Evolutionary conservation across 2,797 vertebrate species (phyloP), one percentile per base, ranked within the genome.

Genomic region (Halcyon chelicuti): DNA sequence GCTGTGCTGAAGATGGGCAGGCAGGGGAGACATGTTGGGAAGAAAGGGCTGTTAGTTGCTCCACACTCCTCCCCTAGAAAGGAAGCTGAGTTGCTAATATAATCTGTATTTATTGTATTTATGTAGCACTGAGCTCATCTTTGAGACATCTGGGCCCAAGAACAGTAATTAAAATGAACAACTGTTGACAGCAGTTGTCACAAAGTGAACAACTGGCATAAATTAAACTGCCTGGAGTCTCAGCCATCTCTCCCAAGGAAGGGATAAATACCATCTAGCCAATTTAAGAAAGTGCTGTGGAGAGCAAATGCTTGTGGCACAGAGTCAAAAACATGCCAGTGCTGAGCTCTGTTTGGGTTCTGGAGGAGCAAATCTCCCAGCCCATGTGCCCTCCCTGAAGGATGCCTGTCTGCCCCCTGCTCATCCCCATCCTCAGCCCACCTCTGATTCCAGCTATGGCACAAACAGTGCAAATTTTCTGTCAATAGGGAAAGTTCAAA

Each of bases 161-260:
- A 95, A 76, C 57, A 70, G 95, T 94, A 96, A 97, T 97, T 93
- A 90, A 95, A 94, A 95, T 82, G 96, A 96, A 96, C 96, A 97
- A 94, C 97, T 97, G 97, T 93, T 96, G 93, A 95, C 93, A 95
- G 86, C 97, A 97, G 95, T 96, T 97, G 97, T 97, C 95, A 95
- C 96, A 95, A 92, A 95, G 77, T 88, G 94, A 97, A 91, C 93
- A 97, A 96, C 93, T 96, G 97, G 94, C 90, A 95, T 96, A 95
- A 94, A 97, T 96, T 96, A 97, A 93, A 65, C 94, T 78, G 89
- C 88, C 33, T 90, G 91, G 80, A 96, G 92, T 93, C 83, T 76
- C 77, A 94, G 91, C 68, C 84, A 5, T 91, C 88, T 95, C 91
- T 95, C 92, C 89, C 93, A 86, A 94, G 85, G 93, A 94, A 85